These are phyloP conservation scores for Lepidochrysops patricia DNA, from an alignment of 2,888 invertebrate genomes.

Conservation along the genomic window DNA sequence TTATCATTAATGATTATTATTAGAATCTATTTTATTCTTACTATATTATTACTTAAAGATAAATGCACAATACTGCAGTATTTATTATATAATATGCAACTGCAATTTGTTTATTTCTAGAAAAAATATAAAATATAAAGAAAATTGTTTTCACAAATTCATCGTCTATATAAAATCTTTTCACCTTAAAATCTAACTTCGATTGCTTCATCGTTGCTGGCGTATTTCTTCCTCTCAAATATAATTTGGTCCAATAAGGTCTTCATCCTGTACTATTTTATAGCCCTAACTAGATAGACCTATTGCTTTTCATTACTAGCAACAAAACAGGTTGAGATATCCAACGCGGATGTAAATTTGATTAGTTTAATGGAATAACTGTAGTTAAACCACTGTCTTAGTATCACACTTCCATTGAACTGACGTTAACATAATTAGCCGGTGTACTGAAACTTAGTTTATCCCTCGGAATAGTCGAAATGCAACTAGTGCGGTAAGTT, in stretches of 20 bases:
- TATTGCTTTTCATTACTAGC: constrained; percentile 23
- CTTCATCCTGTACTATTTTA: neutral
- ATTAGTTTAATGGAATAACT: constrained; percentile 29
- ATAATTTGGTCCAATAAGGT: neutral
- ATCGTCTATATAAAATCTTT: too few relatives aligned
- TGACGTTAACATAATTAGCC: constrained; percentile 23
- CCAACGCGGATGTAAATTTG: constrained; percentile 28
- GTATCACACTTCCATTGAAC: constrained; percentile 19
- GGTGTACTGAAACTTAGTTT: constrained; percentile 19
- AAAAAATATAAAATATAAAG: too few relatives aligned
- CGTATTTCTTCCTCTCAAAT: neutral
- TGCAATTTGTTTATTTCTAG: too few relatives aligned
- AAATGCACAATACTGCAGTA: too few relatives aligned
- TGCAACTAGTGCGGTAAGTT: neutral
- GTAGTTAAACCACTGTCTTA: constrained; percentile 22
- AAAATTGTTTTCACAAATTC: too few relatives aligned
- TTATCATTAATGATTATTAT: too few relatives aligned
- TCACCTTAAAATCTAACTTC: too few relatives aligned
- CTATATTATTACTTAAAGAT: too few relatives aligned
- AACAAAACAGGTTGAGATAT: constrained; percentile 24
- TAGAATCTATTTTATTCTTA: too few relatives aligned
- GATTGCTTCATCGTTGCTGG: neutral
- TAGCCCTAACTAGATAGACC: constrained; percentile 15
- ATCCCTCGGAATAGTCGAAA: constrained; percentile 2
- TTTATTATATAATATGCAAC: too few relatives aligned